phyloP scores from a whole-genome alignment of 2,888 invertebrate species.

The Cremastinae sp. region DNA sequence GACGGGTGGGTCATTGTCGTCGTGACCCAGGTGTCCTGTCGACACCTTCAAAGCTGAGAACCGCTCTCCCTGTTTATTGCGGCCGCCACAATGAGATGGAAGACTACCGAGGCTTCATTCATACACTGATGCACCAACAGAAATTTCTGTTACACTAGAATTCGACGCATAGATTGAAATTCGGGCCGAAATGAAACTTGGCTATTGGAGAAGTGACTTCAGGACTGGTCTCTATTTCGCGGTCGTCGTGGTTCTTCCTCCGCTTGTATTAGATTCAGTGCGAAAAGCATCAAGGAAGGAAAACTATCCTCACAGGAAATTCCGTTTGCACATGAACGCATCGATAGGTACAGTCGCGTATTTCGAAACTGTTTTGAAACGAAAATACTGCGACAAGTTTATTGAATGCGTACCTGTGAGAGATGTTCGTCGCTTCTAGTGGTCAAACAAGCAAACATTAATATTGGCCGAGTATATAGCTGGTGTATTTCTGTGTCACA shows the following conservation, averaged over 20 bases:
- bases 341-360: slow-evolving; percentile 29
- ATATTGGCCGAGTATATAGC: slow-evolving; percentile 33
- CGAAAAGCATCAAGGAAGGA: slow-evolving; percentile 20
- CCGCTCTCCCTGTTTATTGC: slow-evolving; percentile 58
- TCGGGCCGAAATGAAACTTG: too few relatives aligned
- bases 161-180: not conserved
- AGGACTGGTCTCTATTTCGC: slow-evolving; percentile 26
- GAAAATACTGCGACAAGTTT: slow-evolving; percentile 6
- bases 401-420: not conserved
- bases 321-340: slow-evolving; percentile 28
- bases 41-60: slow-evolving; percentile 73
- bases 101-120: slow-evolving; percentile 53
- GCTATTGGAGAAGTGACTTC: slow-evolving; percentile 51
- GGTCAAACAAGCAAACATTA: slow-evolving; percentile 49
- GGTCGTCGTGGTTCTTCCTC: slow-evolving; percentile 22
- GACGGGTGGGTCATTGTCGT: slow-evolving; percentile 68
- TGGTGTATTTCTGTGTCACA: slow-evolving; percentile 26
- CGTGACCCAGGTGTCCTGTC: slow-evolving; percentile 75
- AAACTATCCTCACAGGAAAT: slow-evolving; percentile 8
- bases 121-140: slow-evolving; percentile 11
- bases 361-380: not conserved
- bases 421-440: slow-evolving; percentile 23
- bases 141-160: slow-evolving; percentile 23
- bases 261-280: slow-evolving; percentile 29
- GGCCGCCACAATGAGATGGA: slow-evolving; percentile 50